Evolutionary conservation across 2,888 invertebrate species (phyloP).

Genomic region (Lochmaea crataegi): DNA sequence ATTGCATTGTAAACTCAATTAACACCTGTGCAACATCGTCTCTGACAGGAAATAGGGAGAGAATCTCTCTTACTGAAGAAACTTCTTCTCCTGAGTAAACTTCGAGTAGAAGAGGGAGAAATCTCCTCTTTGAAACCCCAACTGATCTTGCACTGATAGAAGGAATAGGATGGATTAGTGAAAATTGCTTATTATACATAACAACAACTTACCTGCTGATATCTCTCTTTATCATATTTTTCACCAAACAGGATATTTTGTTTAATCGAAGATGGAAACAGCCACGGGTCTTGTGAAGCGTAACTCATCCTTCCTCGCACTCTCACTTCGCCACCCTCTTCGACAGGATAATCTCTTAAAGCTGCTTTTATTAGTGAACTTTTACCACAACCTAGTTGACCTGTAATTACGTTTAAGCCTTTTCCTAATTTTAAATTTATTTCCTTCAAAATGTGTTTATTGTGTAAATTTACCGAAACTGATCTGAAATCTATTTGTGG

Average conservation of each 20-base stretch:
- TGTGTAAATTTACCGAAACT: slow-evolving; percentile 51
- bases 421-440: slow-evolving; percentile 64
- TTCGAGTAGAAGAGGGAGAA: too few species aligned
- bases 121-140: too few species aligned
- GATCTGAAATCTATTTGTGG: slow-evolving; percentile 51
- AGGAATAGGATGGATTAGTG: too few species aligned
- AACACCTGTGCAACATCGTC: too few species aligned
- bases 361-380: slow-evolving; percentile 64
- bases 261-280: slow-evolving; percentile 71
- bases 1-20: too few species aligned
- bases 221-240: slow-evolving; percentile 69
- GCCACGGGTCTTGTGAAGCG: slow-evolving; percentile 74
- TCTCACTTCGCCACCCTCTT: slow-evolving; percentile 65
- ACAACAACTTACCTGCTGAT: slow-evolving; percentile 66
- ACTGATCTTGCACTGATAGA: too few species aligned
- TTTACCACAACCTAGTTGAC: slow-evolving; percentile 77
- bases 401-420: slow-evolving; percentile 70
- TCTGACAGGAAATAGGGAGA: too few species aligned
- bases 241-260: slow-evolving; percentile 85
- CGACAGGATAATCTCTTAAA: slow-evolving; percentile 59
- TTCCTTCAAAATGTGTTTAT: slow-evolving; percentile 60
- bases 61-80: too few species aligned
- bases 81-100: too few species aligned
- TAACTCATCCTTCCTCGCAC: slow-evolving; percentile 69
- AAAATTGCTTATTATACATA: neutral